phyloP scores from a whole-genome alignment of 2,888 invertebrate genomes.

The Dromius quadrimaculatus region DNA sequence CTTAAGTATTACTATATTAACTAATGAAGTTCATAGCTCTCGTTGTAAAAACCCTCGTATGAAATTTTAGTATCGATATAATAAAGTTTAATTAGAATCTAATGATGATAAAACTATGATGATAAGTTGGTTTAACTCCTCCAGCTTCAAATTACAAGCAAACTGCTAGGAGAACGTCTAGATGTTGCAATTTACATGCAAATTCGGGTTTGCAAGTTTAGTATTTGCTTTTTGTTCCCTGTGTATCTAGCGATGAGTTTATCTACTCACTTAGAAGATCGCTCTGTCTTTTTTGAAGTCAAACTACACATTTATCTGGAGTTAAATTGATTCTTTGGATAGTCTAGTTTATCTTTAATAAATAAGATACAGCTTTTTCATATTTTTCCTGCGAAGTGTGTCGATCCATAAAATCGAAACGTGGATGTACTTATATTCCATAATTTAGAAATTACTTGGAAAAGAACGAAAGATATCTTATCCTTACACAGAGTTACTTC shows the following conservation, averaged over 20 bases:
- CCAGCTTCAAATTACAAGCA: not conserved
- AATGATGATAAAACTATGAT: slow-evolving; percentile 30
- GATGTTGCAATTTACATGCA: slow-evolving; percentile 21
- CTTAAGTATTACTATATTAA: too few species aligned
- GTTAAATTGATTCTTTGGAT: too few species aligned
- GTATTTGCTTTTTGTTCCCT: slow-evolving; percentile 16
- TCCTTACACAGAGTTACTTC: too few species aligned
- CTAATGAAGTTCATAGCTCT: slow-evolving; percentile 1
- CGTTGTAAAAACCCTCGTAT: not conserved
- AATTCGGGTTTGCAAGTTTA: slow-evolving; percentile 3
- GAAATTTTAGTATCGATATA: slow-evolving; percentile 26
- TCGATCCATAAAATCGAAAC: too few species aligned
- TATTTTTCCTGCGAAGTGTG: too few species aligned
- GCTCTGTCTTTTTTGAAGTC: too few species aligned
- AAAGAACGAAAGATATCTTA: too few species aligned
- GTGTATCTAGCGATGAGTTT: slow-evolving; percentile 2
- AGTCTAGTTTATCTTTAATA: too few species aligned
- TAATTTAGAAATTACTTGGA: too few species aligned
- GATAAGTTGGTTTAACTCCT: not conserved
- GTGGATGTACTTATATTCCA: too few species aligned
- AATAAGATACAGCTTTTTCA: too few species aligned
- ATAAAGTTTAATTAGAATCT: slow-evolving; percentile 21
- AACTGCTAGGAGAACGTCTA: not conserved
- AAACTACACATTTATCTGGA: too few species aligned
- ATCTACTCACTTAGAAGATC: slow-evolving; percentile 8